Percentiles rank a stretch among this genome's conserved stretches.
Evolutionary conservation across 2,888 invertebrate species (phyloP).

Genomic region (Pandemis corylana): DNA sequence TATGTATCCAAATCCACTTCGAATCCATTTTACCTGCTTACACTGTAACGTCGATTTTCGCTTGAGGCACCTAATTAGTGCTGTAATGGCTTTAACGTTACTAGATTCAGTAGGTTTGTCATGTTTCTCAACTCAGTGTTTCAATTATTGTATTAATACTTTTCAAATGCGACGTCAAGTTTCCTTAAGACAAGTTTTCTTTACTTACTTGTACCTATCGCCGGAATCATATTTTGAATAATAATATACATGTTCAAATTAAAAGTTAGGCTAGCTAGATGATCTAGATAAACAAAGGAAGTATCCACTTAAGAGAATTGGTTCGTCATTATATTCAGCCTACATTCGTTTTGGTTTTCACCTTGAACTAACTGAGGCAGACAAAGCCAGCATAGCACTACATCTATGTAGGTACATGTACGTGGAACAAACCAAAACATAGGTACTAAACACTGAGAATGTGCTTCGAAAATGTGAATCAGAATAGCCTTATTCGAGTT

Average conservation of each 20-base stretch:
- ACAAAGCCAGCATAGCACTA: not conserved
- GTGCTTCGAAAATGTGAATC: not conserved
- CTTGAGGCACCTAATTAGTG: no score
- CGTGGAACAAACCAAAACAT: not conserved
- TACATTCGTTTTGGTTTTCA: not conserved
- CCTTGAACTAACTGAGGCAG: not conserved
- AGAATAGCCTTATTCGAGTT: no score
- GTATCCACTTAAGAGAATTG: not conserved
- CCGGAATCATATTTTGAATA: not conserved
- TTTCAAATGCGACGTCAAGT: no score
- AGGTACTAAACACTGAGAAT: not conserved
- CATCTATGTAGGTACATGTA: not conserved
- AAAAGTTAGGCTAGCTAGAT: not conserved
- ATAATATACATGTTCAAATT: not conserved
- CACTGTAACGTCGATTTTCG: no score
- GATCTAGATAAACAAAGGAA: slow-evolving; percentile 3
- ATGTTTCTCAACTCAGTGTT: no score
- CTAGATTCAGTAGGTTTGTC: no score
- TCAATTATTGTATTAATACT: no score
- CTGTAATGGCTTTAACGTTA: no score
- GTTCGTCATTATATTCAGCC: not conserved
- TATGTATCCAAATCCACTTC: not conserved
- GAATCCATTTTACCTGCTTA: no score
- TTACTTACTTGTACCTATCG: no score
- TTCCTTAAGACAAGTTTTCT: no score